A percentile compares a stretch with the other conserved stretches of the same genome.
Evolutionary conservation across 2,888 invertebrate genomes (phyloP).

Genomic region (Notodonta dromedarius): DNA sequence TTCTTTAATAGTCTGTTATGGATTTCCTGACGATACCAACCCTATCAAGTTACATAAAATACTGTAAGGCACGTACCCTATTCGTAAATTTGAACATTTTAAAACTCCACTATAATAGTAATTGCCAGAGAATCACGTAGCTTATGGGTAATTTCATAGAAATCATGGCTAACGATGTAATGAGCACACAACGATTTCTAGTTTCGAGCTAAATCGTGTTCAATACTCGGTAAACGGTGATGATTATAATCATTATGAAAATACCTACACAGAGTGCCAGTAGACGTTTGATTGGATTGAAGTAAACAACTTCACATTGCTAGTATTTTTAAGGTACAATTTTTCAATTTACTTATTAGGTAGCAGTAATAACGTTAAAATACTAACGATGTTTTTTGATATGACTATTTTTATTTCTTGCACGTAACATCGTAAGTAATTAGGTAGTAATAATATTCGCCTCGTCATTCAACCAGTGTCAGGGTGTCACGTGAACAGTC

Average conservation of each 20-base stretch:
- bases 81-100: conserved; percentile 42
- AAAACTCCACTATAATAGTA: conserved; percentile 39
- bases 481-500: conserved; percentile 37
- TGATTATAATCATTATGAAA: conserved; percentile 31
- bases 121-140: conserved; percentile 46
- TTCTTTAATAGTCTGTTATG: too few species aligned
- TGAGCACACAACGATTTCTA: conserved; percentile 26
- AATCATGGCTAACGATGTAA: conserved; percentile 44
- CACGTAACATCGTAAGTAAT: conserved; percentile 16
- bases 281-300: neutral
- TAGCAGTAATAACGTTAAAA: too few species aligned
- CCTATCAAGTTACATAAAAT: neutral
- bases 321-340: too few species aligned
- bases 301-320: too few species aligned
- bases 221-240: conserved; percentile 30
- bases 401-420: conserved; percentile 16
- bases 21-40: neutral
- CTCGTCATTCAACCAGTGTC: conserved; percentile 33
- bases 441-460: conserved; percentile 24
- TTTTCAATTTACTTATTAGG: too few species aligned
- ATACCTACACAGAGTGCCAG: conserved; percentile 1
- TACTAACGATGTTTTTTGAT: neutral
- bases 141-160: conserved; percentile 47
- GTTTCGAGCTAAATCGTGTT: conserved; percentile 36
- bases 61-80: conserved; percentile 11